Conservation (phyloP, 2,113 vertebrate genomes). For the Acanthisitta chloris region DNA sequence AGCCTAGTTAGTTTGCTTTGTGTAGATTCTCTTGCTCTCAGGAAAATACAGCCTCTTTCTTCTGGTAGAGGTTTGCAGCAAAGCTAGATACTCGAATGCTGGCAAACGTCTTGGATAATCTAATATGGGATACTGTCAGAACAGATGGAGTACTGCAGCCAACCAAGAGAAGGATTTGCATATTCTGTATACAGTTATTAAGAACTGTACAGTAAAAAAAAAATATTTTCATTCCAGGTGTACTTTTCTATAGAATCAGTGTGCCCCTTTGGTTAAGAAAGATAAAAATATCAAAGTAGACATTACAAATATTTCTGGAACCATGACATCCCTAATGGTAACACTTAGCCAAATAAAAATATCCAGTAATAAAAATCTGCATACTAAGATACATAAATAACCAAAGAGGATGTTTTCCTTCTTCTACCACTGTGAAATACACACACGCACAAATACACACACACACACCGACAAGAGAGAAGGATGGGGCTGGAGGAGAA, state of each 20-base stretch:
- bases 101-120: slow-evolving; percentile 30
- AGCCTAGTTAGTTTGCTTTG: slow-evolving; percentile 12
- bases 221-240: background rate
- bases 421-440: background rate
- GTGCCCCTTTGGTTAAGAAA: background rate
- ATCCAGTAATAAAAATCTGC: background rate
- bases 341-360: background rate
- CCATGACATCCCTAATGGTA: background rate
- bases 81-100: background rate
- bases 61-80: background rate
- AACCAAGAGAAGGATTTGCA: slow-evolving; percentile 4
- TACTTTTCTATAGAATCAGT: background rate
- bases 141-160: slow-evolving; percentile 22
- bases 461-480: background rate
- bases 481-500: background rate
- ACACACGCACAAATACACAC: background rate
- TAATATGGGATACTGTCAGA: slow-evolving; percentile 7
- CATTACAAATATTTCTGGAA: background rate
- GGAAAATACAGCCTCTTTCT: slow-evolving; percentile 11
- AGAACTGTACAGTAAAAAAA: background rate
- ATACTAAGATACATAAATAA: background rate
- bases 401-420: background rate
- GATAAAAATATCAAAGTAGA: background rate
- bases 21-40: background rate
- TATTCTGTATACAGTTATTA: background rate